Evolutionary conservation across 2,113 vertebrate genomes (phyloP).

Genomic region (Myotis lucifugus): DNA sequence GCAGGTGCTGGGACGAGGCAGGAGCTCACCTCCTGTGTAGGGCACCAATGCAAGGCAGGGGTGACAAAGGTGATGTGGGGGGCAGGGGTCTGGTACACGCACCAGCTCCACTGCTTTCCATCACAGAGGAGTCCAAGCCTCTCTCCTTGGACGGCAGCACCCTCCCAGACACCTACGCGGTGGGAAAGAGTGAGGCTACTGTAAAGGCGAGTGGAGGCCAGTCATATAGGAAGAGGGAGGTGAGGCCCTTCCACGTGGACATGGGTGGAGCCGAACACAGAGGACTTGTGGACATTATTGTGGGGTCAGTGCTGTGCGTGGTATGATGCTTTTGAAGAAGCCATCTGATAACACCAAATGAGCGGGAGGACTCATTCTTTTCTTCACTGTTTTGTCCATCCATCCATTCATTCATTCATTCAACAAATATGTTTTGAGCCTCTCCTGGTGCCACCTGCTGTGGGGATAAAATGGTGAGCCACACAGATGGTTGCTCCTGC

Average conservation of each 20-base stretch:
- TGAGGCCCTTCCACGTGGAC: not conserved
- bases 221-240: not conserved
- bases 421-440: no score
- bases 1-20: not conserved
- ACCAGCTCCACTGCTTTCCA: fast-evolving
- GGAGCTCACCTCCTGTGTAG: not conserved
- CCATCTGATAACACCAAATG: not conserved
- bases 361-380: not conserved
- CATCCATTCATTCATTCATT: not conserved
- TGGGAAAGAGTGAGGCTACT: fast-evolving
- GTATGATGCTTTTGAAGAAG: not conserved
- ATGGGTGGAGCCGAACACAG: fast-evolving
- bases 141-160: fast-evolving
- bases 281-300: not conserved
- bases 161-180: fast-evolving
- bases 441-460: not conserved
- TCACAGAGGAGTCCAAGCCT: no score
- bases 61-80: not conserved
- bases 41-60: fast-evolving
- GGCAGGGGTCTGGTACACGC: not conserved
- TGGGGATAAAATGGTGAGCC: not conserved
- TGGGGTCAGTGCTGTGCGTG: fast-evolving
- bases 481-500: not conserved
- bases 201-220: no score
- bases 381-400: not conserved